Conservation (phyloP, 2,113 vertebrate species). For the Ellobius talpinus region DNA sequence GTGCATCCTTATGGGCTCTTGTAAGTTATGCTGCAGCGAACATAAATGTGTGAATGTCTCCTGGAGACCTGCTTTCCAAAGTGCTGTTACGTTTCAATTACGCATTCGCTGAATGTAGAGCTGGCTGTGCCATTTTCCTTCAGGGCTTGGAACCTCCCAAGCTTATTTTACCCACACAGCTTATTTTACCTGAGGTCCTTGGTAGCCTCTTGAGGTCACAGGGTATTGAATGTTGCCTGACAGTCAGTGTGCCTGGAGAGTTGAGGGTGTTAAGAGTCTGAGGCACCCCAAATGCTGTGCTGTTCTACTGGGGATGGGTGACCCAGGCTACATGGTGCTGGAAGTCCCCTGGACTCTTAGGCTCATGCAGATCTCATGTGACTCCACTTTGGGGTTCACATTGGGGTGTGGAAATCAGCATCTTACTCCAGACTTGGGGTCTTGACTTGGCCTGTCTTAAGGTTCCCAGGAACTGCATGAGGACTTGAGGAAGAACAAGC, state of each 20-base stretch:
- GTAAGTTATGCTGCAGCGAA: background rate
- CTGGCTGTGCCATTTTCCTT: background rate
- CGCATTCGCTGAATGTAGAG: background rate
- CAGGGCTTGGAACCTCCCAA: background rate
- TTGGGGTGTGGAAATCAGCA: background rate
- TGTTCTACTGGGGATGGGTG: background rate
- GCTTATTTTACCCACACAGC: no score
- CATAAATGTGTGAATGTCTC: background rate
- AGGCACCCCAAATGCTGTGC: background rate
- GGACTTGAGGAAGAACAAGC: accelerated
- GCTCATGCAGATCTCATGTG: accelerated
- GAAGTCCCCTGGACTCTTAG: background rate
- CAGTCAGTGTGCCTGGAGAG: background rate
- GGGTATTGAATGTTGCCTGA: background rate
- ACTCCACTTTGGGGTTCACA: background rate
- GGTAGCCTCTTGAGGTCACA: background rate
- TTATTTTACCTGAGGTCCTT: background rate
- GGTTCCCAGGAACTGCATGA: background rate
- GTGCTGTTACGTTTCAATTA: accelerated
- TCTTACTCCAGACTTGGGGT: background rate
- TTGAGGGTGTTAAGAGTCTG: no score
- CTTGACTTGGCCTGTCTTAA: background rate
- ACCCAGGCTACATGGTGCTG: background rate
- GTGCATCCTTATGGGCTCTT: background rate
- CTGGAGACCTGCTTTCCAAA: background rate